Evolutionary conservation across 2,888 invertebrate species (phyloP).

Genomic region (Conistra vaccinii): DNA sequence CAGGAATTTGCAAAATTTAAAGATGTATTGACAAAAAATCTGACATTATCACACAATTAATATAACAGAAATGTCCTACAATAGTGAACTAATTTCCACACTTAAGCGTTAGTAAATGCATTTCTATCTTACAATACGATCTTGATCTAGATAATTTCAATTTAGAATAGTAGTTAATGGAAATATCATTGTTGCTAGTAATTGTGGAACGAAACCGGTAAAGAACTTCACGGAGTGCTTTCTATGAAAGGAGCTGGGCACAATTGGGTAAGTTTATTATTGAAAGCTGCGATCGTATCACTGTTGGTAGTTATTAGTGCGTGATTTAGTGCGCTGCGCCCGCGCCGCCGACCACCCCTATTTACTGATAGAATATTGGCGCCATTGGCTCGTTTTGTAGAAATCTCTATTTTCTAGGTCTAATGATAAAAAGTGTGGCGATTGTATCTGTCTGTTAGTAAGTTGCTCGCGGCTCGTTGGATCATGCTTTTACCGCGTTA

Average conservation of each 20-base stretch:
- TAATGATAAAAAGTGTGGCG: constrained; percentile 54
- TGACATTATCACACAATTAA: constrained; percentile 17
- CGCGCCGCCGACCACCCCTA: constrained; percentile 82
- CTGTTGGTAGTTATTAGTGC: constrained; percentile 85
- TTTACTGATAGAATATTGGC: constrained; percentile 80
- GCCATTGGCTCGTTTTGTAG: constrained; percentile 66
- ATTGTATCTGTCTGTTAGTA: constrained; percentile 34
- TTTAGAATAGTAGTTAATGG: constrained; percentile 80
- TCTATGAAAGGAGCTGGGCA: constrained; percentile 82
- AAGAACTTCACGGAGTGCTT: constrained; percentile 82
- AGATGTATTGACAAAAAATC: background rate
- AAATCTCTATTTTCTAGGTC: constrained; percentile 67
- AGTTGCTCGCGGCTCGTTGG: constrained; percentile 10
- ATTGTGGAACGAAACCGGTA: constrained; percentile 83
- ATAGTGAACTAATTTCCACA: constrained; percentile 43
- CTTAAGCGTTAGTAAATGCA: constrained; percentile 50
- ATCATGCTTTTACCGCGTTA: constrained; percentile 21
- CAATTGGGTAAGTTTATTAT: constrained; percentile 87
- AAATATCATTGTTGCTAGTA: constrained; percentile 84
- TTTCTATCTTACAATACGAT: constrained; percentile 67
- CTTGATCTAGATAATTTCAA: constrained; percentile 74
- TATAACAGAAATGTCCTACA: constrained; percentile 31
- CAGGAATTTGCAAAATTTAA: constrained; percentile 10
- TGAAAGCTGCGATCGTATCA: constrained; percentile 89
- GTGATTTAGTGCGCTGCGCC: constrained; percentile 84